Base-by-base conservation (phyloP, 1,140 invertebrate genomes). In the Brachionus paranguensis region DNA sequence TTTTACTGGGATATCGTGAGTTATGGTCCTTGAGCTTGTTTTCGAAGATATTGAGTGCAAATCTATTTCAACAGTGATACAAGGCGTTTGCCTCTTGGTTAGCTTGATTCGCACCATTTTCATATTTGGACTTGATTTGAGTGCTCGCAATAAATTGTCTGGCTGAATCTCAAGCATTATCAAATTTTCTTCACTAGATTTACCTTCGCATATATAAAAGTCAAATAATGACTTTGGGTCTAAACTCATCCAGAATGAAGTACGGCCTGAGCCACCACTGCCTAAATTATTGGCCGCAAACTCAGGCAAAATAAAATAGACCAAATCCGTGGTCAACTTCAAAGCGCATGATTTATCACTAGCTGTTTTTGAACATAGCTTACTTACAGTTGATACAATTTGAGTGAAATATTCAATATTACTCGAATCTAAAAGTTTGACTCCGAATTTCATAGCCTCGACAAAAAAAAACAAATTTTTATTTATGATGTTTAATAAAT, bases 91-190 rank as follows among this genome's bases (percentile, higher is more conserved):
- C 24, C 78, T 37, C 37, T 81, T 81, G 5, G 78, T 81, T 20
- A 81, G 43, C 43, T 81, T 81, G 5, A 81, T 81, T 4, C 78
- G 78, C 12, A 81, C 64, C 78, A 81, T 81, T 68, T 81, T 81
- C 78, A 81, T 68, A 37, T 65, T 81, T 14, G 53, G 78, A 81
- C 78, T 81, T 27, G 78, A 81, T 37, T 81, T 81, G 20, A 81
- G 43, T 11, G 78, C 78, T 24, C 78, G 53, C 33, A 81, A 27
- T 29, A 81, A 81, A 47, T 55, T 81, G 1, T 81, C 78, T 3
- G 78, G 50, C 12, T 81, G 78, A 43, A 81, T 60, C 20, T 81
- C 78, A 8, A 81, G 24, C 50, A 81, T 41, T 43, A 81, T 81
- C 12, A 24, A 11, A 68, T 81, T 81, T 11, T 81, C 78, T 17